Evolutionary conservation across 1,140 invertebrate genomes (phyloP).

Genomic region (Wiebesia pumilae): DNA sequence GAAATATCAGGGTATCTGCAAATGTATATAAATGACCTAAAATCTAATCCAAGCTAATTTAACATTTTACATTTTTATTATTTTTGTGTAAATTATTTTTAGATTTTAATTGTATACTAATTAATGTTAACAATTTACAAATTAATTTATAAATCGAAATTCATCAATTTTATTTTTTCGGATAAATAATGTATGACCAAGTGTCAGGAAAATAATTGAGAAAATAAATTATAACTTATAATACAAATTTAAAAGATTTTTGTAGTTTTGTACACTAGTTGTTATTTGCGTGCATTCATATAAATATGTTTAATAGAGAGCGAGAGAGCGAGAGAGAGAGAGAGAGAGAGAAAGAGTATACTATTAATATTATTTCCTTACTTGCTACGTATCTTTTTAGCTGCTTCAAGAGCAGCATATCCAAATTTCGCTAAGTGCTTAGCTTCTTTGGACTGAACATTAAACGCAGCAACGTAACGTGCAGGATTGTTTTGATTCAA

Average conservation of each 20-base stretch:
- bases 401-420: conserved; percentile 81
- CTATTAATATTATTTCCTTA: conserved; percentile 53
- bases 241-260: too few species aligned
- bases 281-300: too few species aligned
- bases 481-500: conserved; percentile 82
- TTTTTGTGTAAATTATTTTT: background rate
- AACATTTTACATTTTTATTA: background rate
- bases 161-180: too few species aligned
- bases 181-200: too few species aligned
- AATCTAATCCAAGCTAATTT: background rate
- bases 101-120: background rate
- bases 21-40: background rate
- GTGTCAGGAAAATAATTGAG: too few species aligned
- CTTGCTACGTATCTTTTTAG: conserved; percentile 63
- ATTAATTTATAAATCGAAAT: too few species aligned
- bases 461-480: conserved; percentile 83
- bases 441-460: conserved; percentile 80
- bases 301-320: background rate
- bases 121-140: too few species aligned
- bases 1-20: conserved; percentile 61
- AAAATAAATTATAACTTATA: too few species aligned
- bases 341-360: background rate
- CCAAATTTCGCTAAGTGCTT: conserved; percentile 80
- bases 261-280: too few species aligned
- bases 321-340: background rate